Evolutionary conservation across 2,888 invertebrate species (phyloP), one percentile per base, ranked within the genome.

Genomic region (Cheilosia urbana): DNA sequence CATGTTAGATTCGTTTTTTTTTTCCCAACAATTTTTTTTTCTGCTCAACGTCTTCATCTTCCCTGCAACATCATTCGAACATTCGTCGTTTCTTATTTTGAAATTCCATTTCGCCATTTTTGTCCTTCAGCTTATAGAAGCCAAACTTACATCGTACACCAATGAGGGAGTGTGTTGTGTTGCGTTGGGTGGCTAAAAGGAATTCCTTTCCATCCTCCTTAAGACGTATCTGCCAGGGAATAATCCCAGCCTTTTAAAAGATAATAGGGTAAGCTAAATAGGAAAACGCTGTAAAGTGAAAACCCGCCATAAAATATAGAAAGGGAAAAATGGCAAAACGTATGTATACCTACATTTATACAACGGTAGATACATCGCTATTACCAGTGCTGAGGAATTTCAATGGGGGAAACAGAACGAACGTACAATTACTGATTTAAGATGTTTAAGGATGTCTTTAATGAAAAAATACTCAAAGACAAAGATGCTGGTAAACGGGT

Each of bases 31-130:
- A 53, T 76, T 60, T 65, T 75, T 75, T 69, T 66, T 87, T 88
- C 88, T 88, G 90, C 89, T 89, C 89, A 89, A 88, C 88, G 89
- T 89, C 89, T 66, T 55, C 7, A 63, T 77, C n/a, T 62, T 19
- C 55, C 21, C 19, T 47, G 24, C 63, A 47, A 62, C 66, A 63
- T 60, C 47, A 42, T 68, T 51, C 75, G 83, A 69, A 83, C 69
- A 85, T 85, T 80, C 71, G 73, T 69, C 63, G 69, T 87, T 77
- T 84, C 63, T 69, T 75, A 73, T 84, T 84, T 78, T 80, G 72
- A 84, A 85, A 82, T 79, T 87, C 81, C 76, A 77, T 58, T 53
- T 68, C 58, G 79, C 87, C 87, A 82, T 75, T 69, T 81, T 80
- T 80, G 58, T 76, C 80, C 73, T 69, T 80, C 80, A 88, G 88